phyloP scores from a whole-genome alignment of 2,888 invertebrate species.

The Aspidiotus rigidus region DNA sequence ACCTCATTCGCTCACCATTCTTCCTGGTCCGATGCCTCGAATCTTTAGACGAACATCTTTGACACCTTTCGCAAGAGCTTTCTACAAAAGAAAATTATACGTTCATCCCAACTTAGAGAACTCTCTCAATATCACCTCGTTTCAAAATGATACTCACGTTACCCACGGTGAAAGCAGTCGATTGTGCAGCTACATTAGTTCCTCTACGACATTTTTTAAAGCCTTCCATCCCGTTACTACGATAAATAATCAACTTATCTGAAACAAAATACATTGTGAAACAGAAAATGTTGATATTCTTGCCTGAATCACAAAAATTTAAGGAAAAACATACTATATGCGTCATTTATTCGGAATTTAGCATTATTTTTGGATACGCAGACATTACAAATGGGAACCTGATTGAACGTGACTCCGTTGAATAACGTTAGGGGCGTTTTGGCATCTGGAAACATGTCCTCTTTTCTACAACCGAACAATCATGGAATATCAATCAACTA shows the following conservation, averaged over 20 bases:
- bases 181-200: slow-evolving; percentile 93
- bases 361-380: slow-evolving; percentile 81
- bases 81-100: slow-evolving; percentile 47
- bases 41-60: slow-evolving; percentile 68
- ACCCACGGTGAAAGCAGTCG: slow-evolving; percentile 74
- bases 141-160: slow-evolving; percentile 49
- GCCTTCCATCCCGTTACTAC: slow-evolving; percentile 82
- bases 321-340: slow-evolving; percentile 48
- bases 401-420: slow-evolving; percentile 64
- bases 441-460: slow-evolving; percentile 62
- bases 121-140: not conserved
- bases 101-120: no score
- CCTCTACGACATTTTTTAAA: slow-evolving; percentile 92
- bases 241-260: slow-evolving; percentile 52
- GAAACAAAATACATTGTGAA: slow-evolving; percentile 36
- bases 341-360: slow-evolving; percentile 64
- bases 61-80: slow-evolving; percentile 60
- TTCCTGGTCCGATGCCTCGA: slow-evolving; percentile 76
- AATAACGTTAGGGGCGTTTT: slow-evolving; percentile 63
- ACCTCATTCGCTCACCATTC: slow-evolving; percentile 58
- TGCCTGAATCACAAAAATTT: slow-evolving; percentile 6
- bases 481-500: not conserved
- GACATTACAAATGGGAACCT: slow-evolving; percentile 74
- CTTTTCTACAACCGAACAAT: slow-evolving; percentile 47
- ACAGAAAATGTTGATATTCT: not conserved